A percentile compares a stretch with the other conserved stretches of the same genome.
Evolutionary conservation across 2,888 invertebrate genomes (phyloP).

Genomic region (Aspidiotus destructor): DNA sequence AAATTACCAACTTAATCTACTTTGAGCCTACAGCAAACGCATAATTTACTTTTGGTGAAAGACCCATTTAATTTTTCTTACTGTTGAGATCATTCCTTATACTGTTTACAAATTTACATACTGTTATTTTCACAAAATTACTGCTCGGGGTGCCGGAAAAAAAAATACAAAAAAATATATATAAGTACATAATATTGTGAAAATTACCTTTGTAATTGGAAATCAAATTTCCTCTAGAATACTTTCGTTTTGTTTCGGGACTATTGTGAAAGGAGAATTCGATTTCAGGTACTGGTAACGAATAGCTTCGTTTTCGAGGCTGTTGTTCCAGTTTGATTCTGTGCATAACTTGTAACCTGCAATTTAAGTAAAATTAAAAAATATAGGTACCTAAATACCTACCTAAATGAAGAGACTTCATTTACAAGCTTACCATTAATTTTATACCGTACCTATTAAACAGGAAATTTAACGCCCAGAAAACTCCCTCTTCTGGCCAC

Average conservation of each 20-base stretch:
- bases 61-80: no score
- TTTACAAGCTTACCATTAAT: no score
- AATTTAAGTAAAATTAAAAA: conserved; percentile 35
- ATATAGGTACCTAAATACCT: not conserved
- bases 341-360: conserved; percentile 72
- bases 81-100: no score
- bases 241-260: conserved; percentile 53
- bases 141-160: no score
- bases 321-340: conserved; percentile 71
- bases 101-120: no score
- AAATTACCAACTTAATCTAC: no score
- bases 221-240: not conserved
- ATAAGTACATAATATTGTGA: no score
- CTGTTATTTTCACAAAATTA: no score
- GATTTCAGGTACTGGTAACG: conserved; percentile 85
- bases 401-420: no score
- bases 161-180: no score
- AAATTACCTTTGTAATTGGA: not conserved
- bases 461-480: conserved; percentile 89
- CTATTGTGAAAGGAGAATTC: conserved; percentile 78
- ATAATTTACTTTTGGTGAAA: no score
- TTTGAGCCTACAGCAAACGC: no score
- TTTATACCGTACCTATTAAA: conserved; percentile 60
- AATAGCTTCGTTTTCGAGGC: conserved; percentile 80
- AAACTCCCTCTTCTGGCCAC: conserved; percentile 97